Evolutionary conservation across 2,113 vertebrate genomes (phyloP).

Genomic region (Boulengerochromis microlepis): DNA sequence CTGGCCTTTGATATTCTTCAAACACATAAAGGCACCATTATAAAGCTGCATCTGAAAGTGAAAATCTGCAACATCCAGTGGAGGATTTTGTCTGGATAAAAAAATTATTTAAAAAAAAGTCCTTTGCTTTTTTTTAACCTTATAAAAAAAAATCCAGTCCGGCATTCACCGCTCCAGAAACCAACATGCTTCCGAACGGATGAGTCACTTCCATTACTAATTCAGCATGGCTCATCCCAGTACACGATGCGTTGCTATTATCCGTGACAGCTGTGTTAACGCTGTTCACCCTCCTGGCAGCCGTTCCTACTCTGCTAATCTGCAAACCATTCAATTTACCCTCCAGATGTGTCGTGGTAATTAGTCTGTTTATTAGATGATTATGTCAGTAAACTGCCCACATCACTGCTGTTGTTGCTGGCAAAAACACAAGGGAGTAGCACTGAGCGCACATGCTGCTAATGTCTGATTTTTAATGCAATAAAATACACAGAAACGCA

Average conservation of each 20-base stretch:
- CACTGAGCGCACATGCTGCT: neutral
- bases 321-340: slow-evolving; percentile 23
- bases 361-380: slow-evolving; percentile 38
- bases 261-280: slow-evolving; percentile 19
- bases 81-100: neutral
- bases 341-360: slow-evolving; percentile 43
- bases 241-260: slow-evolving; percentile 1
- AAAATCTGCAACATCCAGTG: neutral
- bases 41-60: neutral
- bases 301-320: slow-evolving; percentile 14
- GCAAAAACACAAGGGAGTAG: neutral
- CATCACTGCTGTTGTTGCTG: neutral
- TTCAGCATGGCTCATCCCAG: slow-evolving; percentile 16
- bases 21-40: neutral
- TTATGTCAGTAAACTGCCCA: slow-evolving; percentile 34
- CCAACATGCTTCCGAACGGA: neutral
- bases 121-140: neutral
- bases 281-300: neutral
- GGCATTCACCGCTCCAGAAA: neutral
- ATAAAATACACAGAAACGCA: neutral
- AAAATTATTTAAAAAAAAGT: rapidly evolving
- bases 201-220: slow-evolving; percentile 51
- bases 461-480: neutral
- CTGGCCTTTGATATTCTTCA: neutral
- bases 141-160: neutral